phyloP scores from a whole-genome alignment of 2,113 vertebrate species.

The Synchiropus splendidus region DNA sequence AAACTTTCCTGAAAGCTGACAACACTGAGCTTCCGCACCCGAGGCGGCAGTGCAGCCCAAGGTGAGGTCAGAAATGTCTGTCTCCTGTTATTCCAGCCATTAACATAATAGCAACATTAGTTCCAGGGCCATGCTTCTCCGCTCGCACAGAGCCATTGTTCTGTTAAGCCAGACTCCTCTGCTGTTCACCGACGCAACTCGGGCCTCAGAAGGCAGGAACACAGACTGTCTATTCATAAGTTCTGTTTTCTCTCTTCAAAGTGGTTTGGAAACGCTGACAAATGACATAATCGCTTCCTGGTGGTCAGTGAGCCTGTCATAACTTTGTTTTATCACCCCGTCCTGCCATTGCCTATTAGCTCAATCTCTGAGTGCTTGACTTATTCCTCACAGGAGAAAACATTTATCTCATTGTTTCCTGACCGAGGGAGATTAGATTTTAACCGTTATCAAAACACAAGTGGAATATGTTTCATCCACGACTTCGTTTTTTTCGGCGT shows the following conservation, averaged over 20 bases:
- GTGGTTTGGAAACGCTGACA: constrained; percentile 39
- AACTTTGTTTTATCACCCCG: constrained; percentile 25
- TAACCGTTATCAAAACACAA: too few species aligned
- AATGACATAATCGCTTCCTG: constrained; percentile 50
- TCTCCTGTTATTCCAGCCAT: constrained; percentile 68
- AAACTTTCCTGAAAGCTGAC: constrained; percentile 48
- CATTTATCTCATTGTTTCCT: constrained; percentile 18
- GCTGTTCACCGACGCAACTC: constrained; percentile 32
- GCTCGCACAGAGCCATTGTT: constrained; percentile 55
- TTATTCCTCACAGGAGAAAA: constrained; percentile 27
- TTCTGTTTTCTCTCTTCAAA: constrained; percentile 34
- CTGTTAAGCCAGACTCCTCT: constrained; percentile 35
- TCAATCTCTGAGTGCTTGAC: constrained; percentile 12
- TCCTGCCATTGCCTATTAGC: constrained; percentile 14
- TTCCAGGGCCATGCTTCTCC: constrained; percentile 59
- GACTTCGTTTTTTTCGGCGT: too few species aligned
- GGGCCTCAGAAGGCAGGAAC: constrained; percentile 20
- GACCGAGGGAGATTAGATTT: too few species aligned
- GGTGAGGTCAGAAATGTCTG: constrained; percentile 48
- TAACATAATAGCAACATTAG: constrained; percentile 68
- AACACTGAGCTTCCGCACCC: constrained; percentile 17
- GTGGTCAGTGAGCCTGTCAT: constrained; percentile 27
- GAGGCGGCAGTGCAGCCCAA: constrained; percentile 19
- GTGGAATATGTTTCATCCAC: too few species aligned
- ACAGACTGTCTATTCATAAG: constrained; percentile 45